These are phyloP conservation scores for Bufotes viridis DNA, from an alignment of 2,797 vertebrate genomes.

Conservation along the genomic window DNA sequence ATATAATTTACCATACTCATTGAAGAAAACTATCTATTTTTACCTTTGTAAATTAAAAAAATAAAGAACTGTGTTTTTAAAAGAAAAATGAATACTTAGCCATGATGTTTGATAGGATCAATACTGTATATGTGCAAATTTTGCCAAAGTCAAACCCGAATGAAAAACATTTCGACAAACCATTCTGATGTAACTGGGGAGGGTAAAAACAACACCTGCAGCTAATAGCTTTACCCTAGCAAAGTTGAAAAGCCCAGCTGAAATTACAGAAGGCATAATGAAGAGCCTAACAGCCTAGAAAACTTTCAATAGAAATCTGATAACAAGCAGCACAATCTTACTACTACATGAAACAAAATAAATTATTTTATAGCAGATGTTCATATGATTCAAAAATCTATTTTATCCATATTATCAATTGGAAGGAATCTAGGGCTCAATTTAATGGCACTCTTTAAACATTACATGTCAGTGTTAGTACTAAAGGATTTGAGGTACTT, in stretches of 20 bases:
- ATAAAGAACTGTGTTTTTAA: background rate
- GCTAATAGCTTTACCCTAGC: background rate
- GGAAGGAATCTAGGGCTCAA: no score
- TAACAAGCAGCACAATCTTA: background rate
- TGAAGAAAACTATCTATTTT: no score
- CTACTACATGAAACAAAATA: background rate
- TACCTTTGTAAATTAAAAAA: no score
- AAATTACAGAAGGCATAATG: conserved; percentile 1
- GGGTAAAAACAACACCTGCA: background rate
- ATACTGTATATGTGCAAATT: background rate
- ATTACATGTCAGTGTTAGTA: no score
- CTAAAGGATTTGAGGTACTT: no score
- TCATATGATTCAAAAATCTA: background rate
- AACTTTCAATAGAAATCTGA: background rate
- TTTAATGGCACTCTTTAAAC: no score
- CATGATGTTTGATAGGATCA: background rate
- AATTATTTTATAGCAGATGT: background rate
- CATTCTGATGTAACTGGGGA: background rate
- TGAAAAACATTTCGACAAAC: background rate
- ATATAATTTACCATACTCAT: no score
- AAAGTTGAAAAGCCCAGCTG: background rate
- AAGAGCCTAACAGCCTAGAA: background rate
- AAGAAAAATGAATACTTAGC: background rate
- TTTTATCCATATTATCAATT: background rate
- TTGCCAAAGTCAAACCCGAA: background rate